Percentiles rank a stretch among this genome's conserved stretches.
Evolutionary conservation across 2,113 vertebrate species (phyloP).

Genomic region (Speoplatyrhinus poulsoni): DNA sequence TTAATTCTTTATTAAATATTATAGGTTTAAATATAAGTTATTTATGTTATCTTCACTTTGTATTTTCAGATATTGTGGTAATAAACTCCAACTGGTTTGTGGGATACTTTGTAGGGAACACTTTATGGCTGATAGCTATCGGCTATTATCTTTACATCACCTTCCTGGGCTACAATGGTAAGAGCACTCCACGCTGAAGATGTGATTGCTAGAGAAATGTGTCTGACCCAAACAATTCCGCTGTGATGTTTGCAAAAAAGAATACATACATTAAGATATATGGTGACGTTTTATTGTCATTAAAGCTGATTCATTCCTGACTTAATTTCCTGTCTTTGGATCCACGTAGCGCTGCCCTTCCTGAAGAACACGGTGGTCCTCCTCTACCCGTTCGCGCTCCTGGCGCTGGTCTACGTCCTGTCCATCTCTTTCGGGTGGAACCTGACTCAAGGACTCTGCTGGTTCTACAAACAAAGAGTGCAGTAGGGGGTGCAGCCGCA

Average conservation of each 20-base stretch:
- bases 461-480: slow-evolving; percentile 94
- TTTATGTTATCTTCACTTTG: background rate
- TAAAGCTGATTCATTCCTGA: background rate
- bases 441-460: slow-evolving; percentile 89
- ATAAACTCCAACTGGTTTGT: slow-evolving; percentile 83
- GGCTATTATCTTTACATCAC: slow-evolving; percentile 97
- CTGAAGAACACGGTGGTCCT: slow-evolving; percentile 94
- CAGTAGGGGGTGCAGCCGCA: slow-evolving; percentile 66
- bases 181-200: no score
- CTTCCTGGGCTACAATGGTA: slow-evolving; percentile 96
- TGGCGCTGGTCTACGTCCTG: slow-evolving; percentile 87
- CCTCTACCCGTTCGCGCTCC: slow-evolving; percentile 90
- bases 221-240: no score
- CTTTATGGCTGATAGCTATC: slow-evolving; percentile 90
- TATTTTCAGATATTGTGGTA: slow-evolving; percentile 83
- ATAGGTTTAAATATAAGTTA: background rate
- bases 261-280: background rate
- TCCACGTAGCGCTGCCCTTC: slow-evolving; percentile 86
- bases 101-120: slow-evolving; percentile 85
- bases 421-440: slow-evolving; percentile 94
- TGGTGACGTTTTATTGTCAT: background rate
- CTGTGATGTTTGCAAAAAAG: no score
- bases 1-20: no score
- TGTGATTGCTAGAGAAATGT: no score
- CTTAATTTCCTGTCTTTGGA: slow-evolving; percentile 10